These are phyloP conservation scores for Sialis lutaria DNA, from an alignment of 2,888 invertebrate species.

Conservation along the genomic window DNA sequence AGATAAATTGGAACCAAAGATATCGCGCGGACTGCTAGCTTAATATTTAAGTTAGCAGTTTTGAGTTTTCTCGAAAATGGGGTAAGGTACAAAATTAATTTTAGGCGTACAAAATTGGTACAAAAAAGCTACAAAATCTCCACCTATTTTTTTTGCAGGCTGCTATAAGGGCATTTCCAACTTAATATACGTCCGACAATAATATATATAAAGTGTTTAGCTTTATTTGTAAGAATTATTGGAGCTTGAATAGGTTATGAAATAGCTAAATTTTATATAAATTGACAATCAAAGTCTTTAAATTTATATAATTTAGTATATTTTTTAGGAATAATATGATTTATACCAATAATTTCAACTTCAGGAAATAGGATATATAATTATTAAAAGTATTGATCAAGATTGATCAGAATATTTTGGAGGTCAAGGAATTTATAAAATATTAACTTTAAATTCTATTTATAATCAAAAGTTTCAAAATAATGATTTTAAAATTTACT, in stretches of 20 bases:
- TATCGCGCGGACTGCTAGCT: no score
- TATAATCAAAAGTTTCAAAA: constrained; percentile 25
- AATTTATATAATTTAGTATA: constrained; percentile 21
- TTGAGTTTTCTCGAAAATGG: no score
- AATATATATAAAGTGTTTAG: constrained; percentile 29
- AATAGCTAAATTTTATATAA: constrained; percentile 24
- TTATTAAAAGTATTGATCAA: constrained; percentile 29
- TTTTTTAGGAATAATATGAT: no score
- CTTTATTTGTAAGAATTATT: constrained; percentile 27
- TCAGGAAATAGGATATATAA: constrained; percentile 19
- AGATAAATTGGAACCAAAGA: no score
- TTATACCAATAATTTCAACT: no score
- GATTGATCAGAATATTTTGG: constrained; percentile 31
- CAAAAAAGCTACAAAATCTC: no score
- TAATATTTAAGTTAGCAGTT: no score
- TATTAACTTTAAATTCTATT: constrained; percentile 25
- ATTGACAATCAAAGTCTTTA: constrained; percentile 31
- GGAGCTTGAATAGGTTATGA: constrained; percentile 24
- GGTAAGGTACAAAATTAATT: no score
- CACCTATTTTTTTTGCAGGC: no score
- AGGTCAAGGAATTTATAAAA: constrained; percentile 24
- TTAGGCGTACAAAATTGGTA: no score
- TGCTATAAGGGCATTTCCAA: no score
- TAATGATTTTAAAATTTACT: constrained; percentile 32
- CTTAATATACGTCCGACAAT: no score